Evolutionary conservation across 2,797 vertebrate genomes (phyloP).

Genomic region (Urosaurus nigricauda): DNA sequence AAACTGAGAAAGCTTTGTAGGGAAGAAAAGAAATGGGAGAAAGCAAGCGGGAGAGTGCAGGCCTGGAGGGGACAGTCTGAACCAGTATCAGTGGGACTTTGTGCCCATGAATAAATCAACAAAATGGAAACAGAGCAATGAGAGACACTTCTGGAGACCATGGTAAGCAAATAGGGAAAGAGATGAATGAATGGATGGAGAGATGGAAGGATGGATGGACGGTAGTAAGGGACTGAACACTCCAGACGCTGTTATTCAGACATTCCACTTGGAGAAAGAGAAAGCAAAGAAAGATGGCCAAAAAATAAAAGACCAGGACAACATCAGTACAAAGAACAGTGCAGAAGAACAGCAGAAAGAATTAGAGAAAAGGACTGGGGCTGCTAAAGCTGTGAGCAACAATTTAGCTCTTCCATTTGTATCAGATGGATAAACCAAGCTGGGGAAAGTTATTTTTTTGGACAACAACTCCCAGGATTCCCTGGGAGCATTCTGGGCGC

Average conservation of each 20-base stretch:
- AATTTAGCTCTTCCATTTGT: conserved; percentile 29
- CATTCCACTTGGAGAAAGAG: background rate
- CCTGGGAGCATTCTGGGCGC: no score
- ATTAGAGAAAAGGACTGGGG: background rate
- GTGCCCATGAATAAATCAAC: background rate
- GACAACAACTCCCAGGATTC: no score
- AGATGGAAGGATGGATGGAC: background rate
- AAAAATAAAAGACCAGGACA: background rate
- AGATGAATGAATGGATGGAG: background rate
- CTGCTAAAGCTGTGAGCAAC: background rate
- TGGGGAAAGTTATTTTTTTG: no score
- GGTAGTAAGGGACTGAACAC: background rate
- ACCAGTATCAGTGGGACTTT: no score
- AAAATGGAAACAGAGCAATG: background rate
- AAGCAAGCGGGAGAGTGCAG: no score
- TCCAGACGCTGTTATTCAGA: background rate
- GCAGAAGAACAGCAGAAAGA: background rate
- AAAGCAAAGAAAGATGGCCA: background rate
- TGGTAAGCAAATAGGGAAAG: background rate
- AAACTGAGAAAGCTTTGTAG: conserved; percentile 27
- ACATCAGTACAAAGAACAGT: background rate
- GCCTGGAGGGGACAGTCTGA: no score
- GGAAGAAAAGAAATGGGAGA: background rate
- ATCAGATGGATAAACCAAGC: background rate
- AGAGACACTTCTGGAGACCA: background rate